phyloP scores from a whole-genome alignment of 2,888 invertebrate genomes.

The Ypsolopha scabrella region DNA sequence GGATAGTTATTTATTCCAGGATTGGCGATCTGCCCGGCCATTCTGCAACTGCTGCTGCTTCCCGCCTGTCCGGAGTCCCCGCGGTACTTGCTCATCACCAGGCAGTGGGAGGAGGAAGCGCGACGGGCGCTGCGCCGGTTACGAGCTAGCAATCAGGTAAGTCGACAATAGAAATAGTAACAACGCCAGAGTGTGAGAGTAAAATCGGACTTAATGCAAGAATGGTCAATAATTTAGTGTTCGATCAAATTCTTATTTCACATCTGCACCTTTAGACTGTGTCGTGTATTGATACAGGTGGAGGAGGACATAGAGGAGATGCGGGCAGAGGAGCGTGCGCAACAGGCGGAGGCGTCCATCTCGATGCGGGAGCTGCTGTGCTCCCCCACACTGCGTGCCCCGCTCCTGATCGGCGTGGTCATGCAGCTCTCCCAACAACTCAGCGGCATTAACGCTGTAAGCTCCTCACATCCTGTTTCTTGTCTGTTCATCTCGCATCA shows the following conservation, averaged over 20 bases:
- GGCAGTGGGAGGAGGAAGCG: conserved; percentile 95
- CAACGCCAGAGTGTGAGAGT: no score
- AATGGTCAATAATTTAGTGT: no score
- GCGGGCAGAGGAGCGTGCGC: conserved; percentile 93
- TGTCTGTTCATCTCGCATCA: neutral
- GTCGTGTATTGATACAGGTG: conserved; percentile 62
- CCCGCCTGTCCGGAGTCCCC: conserved; percentile 98
- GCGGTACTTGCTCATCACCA: conserved; percentile 93
- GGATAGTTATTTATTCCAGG: conserved; percentile 45
- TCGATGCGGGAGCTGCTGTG: conserved; percentile 92
- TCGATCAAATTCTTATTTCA: no score
- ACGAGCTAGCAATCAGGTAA: conserved; percentile 75
- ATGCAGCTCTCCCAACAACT: conserved; percentile 98
- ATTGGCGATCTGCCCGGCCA: conserved; percentile 90
- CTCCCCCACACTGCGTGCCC: conserved; percentile 88
- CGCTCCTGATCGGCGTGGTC: conserved; percentile 93
- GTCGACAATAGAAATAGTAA: neutral
- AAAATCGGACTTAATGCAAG: no score
- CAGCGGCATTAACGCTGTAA: conserved; percentile 96
- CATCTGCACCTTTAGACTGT: no score
- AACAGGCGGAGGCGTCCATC: conserved; percentile 91
- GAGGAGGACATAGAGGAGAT: conserved; percentile 98
- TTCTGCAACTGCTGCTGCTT: conserved; percentile 90
- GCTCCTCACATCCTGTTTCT: conserved; percentile 18
- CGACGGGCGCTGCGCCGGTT: conserved; percentile 79